phyloP scores from a whole-genome alignment of 30 jellyfish, hydroid and myxozoan genomes.

The Turritopsis dohrnii region DNA sequence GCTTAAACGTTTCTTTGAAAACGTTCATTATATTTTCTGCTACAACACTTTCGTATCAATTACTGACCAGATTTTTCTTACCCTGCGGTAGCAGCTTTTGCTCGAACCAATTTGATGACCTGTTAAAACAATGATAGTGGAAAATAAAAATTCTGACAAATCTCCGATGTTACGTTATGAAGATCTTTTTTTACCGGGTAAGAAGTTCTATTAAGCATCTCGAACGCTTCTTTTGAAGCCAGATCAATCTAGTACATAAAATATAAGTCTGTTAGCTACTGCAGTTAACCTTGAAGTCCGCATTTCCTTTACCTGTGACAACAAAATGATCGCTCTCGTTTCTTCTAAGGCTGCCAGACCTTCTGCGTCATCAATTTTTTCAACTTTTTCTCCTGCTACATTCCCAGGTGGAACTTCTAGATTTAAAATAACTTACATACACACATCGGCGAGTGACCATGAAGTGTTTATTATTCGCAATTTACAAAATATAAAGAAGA shows the following conservation, averaged over 20 bases:
- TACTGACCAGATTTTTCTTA: not conserved
- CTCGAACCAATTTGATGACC: constrained; percentile 49
- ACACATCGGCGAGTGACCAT: too few relatives aligned
- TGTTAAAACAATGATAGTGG: not conserved
- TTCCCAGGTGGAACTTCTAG: not conserved
- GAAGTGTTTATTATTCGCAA: too few relatives aligned
- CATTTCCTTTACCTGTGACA: constrained; percentile 96
- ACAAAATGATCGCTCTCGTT: constrained; percentile 65
- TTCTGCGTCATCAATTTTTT: constrained; percentile 34
- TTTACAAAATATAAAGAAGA: not conserved
- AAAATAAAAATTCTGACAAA: too few relatives aligned
- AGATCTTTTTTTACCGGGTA: constrained; percentile 75
- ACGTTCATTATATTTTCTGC: too few relatives aligned
- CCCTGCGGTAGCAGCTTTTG: constrained; percentile 35
- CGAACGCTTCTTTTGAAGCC: constrained; percentile 51
- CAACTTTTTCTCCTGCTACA: not conserved
- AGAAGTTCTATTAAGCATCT: constrained; percentile 49
- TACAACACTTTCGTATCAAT: too few relatives aligned
- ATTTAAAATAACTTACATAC: not conserved
- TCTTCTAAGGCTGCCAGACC: constrained; percentile 81
- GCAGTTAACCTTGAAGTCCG: not conserved
- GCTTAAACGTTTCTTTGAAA: too few relatives aligned
- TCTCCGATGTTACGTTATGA: too few relatives aligned
- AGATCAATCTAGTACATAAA: constrained; percentile 46
- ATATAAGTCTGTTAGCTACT: too few relatives aligned